phyloP scores from a whole-genome alignment of 23 tunicate genomes.

The Oikopleura albicans region DNA sequence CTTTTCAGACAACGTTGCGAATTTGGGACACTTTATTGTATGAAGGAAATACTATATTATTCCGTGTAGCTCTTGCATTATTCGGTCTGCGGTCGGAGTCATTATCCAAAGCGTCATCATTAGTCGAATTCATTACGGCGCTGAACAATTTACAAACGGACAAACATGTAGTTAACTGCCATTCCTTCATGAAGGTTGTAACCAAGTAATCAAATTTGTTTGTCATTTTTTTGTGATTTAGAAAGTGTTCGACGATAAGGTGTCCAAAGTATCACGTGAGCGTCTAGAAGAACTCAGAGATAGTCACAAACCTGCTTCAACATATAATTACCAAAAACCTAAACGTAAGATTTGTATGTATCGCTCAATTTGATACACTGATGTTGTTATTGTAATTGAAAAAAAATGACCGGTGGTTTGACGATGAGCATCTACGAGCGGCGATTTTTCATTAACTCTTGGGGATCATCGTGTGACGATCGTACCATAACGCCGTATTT shows the following conservation, averaged over 20 bases:
- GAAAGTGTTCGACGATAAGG: background rate
- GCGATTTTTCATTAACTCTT: too few relatives aligned
- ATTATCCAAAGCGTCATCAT: conserved; percentile 17
- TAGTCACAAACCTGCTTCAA: background rate
- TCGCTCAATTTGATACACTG: background rate
- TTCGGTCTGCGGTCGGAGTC: conserved; percentile 19
- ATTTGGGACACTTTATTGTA: conserved; percentile 69
- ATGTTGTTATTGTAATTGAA: background rate
- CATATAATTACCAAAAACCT: background rate
- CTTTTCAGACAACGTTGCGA: conserved; percentile 61
- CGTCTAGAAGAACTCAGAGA: background rate
- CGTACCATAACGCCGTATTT: too few relatives aligned
- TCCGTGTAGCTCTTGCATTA: conserved; percentile 37
- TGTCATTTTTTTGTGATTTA: background rate
- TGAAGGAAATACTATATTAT: conserved; percentile 56
- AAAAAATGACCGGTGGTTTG: too few relatives aligned
- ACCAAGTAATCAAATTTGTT: background rate
- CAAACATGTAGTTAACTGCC: conserved; percentile 30
- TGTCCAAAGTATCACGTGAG: background rate
- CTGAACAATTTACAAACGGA: conserved; percentile 23
- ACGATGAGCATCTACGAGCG: too few relatives aligned
- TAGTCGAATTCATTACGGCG: conserved; percentile 28
- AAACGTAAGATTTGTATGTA: background rate
- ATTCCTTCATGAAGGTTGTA: conserved; percentile 55
- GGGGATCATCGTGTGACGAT: too few relatives aligned